Percentiles rank a stretch among this genome's conserved stretches.
These are phyloP conservation scores for Macrocentrus cingulum DNA, from an alignment of 1,140 invertebrate genomes.

Conservation along the genomic window DNA sequence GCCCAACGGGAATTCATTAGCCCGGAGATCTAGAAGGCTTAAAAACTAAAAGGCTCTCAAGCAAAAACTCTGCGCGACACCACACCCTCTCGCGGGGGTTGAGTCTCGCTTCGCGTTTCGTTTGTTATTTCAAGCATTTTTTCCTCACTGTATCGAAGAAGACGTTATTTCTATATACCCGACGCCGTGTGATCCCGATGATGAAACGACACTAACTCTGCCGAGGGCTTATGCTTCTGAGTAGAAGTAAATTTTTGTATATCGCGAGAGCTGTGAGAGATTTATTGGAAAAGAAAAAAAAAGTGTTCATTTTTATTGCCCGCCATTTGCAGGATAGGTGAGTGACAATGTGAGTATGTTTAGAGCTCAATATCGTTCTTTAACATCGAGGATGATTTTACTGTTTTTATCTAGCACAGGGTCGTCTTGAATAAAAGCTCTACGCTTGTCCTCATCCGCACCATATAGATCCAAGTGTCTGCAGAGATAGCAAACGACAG, in stretches of 20 bases:
- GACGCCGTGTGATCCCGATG: background rate
- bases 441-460: constrained; percentile 55
- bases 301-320: constrained; percentile 3
- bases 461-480: constrained; percentile 64
- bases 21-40: constrained; percentile 40
- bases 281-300: constrained; percentile 5
- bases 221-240: background rate
- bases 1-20: constrained; percentile 47
- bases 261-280: background rate
- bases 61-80: constrained; percentile 31
- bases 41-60: constrained; percentile 55
- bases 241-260: background rate
- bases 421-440: constrained; percentile 44
- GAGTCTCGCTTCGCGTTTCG: constrained; percentile 13
- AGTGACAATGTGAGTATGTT: background rate
- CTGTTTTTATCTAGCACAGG: constrained; percentile 14
- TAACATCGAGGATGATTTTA: constrained; percentile 28
- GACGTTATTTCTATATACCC: too few relatives aligned
- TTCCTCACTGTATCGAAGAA: background rate
- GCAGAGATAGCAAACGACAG: constrained; percentile 62
- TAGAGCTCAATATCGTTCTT: constrained; percentile 18
- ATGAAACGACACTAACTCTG: background rate
- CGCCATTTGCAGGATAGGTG: too few relatives aligned
- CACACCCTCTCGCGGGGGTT: constrained; percentile 24
- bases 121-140: constrained; percentile 21